Base-by-base conservation (phyloP, 92 coral and sea anemone species). In the Siderastrea radians region DNA sequence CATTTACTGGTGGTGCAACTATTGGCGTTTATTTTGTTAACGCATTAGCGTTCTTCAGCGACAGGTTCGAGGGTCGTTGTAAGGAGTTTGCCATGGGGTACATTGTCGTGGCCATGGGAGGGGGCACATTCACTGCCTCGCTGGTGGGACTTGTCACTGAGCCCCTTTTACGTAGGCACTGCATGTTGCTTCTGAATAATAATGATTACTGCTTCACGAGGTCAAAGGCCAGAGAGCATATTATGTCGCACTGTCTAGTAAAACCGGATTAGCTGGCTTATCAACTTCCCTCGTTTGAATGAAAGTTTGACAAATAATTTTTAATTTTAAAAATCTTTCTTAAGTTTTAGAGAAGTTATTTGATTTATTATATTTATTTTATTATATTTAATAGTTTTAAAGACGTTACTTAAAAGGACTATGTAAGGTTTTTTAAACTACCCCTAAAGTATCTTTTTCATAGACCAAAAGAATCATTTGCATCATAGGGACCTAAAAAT, bases 11-110 rank as follows among this genome's bases (percentile, higher is more conserved):
- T 2, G 98, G 98, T 1, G 52, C 86, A 11, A 89, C 94, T 12
- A 85, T 95, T 15, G 98, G 98, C 11, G 89, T 81, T 45, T 64
- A 93, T 64, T 95, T 87, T 76, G 89, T 87, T 61, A 90, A 87
- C 58, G 98, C 96, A 38, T 74, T 95, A 74, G 86, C 92, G 47
- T 82, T 93, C 65, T 93, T 95, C 87, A 79, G 94, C 52, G 96
- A 93, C 60, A 84, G 79, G 47, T 90, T 95, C 48, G 98, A 95
- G 50, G 91, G 83, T n/a, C 88, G 85, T 38, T 82, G 91, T 82
- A 90, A 95, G 50, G 98, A 95, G 85, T 95, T 95, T 72, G 92
- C 94, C 43, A 95, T 95, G 98, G 98, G 98, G 67, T 95, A 93
- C 87, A 88, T 88, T 53, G 98, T 93, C 44, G 94, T 90, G 11